phyloP scores from a whole-genome alignment of 2,888 invertebrate genomes.

The Ommatoiulus sabulosus region DNA sequence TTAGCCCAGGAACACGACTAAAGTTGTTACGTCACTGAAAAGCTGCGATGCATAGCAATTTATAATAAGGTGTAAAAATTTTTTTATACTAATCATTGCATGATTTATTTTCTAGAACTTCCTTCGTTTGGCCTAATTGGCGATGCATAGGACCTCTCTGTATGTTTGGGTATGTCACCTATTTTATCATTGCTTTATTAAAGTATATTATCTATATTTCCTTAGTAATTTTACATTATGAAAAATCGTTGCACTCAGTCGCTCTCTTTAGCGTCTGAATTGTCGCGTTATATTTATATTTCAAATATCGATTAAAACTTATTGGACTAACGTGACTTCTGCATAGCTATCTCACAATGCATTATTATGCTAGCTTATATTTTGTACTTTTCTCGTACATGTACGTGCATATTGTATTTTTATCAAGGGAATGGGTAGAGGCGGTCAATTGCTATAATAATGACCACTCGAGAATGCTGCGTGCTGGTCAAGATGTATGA shows the following conservation, averaged over 20 bases:
- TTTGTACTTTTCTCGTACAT: neutral
- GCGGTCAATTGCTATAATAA: neutral
- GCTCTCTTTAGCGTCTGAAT: no score
- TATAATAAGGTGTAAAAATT: no score
- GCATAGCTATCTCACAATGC: no score
- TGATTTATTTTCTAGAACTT: neutral
- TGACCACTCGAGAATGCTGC: neutral
- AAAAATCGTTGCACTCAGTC: no score
- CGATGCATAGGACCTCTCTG: neutral
- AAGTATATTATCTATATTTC: neutral
- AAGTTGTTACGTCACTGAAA: no score
- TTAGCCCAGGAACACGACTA: no score
- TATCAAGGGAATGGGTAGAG: neutral
- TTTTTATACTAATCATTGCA: neutral
- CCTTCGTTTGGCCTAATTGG: neutral
- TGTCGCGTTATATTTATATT: no score
- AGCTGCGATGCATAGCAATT: no score
- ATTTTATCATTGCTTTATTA: neutral
- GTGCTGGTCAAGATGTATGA: neutral
- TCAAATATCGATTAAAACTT: neutral
- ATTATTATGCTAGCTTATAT: neutral
- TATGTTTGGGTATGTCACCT: neutral
- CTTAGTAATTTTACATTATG: no score
- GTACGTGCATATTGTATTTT: neutral
- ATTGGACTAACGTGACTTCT: neutral